phyloP scores from a whole-genome alignment of 2,888 invertebrate species.

The Antitype chi region DNA sequence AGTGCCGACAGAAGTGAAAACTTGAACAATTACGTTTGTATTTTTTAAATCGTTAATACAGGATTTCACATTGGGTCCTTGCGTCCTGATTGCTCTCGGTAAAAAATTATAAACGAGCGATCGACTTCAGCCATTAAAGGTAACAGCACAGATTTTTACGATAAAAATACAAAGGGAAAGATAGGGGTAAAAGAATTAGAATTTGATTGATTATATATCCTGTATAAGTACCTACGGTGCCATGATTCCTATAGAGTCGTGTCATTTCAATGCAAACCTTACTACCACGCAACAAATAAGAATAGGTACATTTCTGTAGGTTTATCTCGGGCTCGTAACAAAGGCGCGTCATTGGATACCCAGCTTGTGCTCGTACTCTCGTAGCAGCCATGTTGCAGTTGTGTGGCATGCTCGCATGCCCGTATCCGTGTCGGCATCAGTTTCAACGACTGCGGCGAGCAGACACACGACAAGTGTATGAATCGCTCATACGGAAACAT shows the following conservation, averaged over 20 bases:
- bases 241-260: background rate
- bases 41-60: no score
- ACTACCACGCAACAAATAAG: background rate
- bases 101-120: no score
- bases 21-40: no score
- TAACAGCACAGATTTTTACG: no score
- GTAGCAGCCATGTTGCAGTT: background rate
- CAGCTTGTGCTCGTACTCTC: background rate
- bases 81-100: no score
- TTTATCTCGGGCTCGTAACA: background rate
- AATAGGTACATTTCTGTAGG: background rate
- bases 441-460: background rate
- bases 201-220: background rate
- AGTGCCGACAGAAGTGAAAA: no score
- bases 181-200: no score
- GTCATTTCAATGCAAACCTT: background rate
- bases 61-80: no score
- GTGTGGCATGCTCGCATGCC: background rate
- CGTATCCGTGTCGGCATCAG: slow-evolving; percentile 2
- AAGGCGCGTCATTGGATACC: slow-evolving; percentile 22
- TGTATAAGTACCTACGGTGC: background rate
- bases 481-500: background rate
- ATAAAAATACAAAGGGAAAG: no score
- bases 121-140: no score
- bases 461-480: slow-evolving; percentile 8